These are phyloP conservation scores for Falco naumanni DNA, from an alignment of 2,797 vertebrate genomes.

Conservation along the genomic window DNA sequence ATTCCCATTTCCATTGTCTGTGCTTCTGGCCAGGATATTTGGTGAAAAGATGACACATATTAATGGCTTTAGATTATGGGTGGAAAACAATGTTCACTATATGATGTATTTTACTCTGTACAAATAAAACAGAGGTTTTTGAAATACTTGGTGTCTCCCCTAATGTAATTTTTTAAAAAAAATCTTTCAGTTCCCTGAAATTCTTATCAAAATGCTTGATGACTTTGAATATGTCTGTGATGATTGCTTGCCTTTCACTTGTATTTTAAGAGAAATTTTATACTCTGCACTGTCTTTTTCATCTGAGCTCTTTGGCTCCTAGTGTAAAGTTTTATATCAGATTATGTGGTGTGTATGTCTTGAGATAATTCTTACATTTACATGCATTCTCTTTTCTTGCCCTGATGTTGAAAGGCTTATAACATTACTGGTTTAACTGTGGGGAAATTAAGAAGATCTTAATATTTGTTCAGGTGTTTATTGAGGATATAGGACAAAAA, in stretches of 20 bases:
- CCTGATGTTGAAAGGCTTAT: background rate
- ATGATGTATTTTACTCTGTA: conserved; percentile 83
- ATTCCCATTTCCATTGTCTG: conserved; percentile 46
- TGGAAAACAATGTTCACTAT: conserved; percentile 77
- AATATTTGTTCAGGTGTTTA: background rate
- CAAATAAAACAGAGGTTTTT: conserved; percentile 83
- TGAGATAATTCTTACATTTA: background rate
- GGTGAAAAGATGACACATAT: conserved; percentile 57
- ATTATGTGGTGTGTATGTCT: background rate
- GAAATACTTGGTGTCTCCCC: conserved; percentile 65
- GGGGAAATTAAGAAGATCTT: background rate
- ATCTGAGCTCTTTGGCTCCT: background rate
- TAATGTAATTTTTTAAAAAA: background rate
- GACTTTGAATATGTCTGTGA: background rate
- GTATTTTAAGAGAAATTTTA: background rate
- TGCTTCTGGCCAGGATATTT: conserved; percentile 60
- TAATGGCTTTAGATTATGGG: conserved; percentile 72
- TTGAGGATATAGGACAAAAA: background rate
- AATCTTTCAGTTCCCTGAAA: background rate
- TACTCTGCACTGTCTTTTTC: background rate
- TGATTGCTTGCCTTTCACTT: background rate
- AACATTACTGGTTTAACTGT: background rate
- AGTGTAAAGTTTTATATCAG: background rate
- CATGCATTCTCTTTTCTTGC: background rate
- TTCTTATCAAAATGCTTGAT: background rate